Evolutionary conservation across 2,888 invertebrate genomes (phyloP).

Genomic region (Rotaria macrura): DNA sequence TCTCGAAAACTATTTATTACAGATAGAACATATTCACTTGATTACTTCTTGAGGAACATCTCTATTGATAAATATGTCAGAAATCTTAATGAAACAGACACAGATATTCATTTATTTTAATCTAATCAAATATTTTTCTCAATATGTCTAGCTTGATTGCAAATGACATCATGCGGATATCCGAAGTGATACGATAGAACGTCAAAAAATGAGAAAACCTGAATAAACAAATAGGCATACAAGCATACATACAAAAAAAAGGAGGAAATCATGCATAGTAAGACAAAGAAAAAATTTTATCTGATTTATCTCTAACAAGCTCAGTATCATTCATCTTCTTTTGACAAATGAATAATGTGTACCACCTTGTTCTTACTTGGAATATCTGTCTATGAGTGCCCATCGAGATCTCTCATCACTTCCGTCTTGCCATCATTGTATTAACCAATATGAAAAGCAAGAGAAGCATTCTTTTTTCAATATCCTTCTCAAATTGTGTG

Average conservation of each 20-base stretch:
- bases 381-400: not conserved
- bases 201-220: not conserved
- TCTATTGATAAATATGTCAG: too few relatives aligned
- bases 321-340: not conserved
- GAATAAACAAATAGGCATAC: not conserved
- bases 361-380: not conserved
- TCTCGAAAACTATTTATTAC: too few relatives aligned
- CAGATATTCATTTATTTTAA: too few relatives aligned
- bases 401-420: not conserved
- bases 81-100: too few relatives aligned
- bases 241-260: not conserved
- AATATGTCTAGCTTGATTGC: not conserved
- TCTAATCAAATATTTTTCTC: not conserved
- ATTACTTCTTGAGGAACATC: too few relatives aligned
- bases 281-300: not conserved
- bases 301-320: conserved; percentile 15
- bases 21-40: too few relatives aligned
- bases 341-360: conserved; percentile 8
- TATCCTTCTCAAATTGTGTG: not conserved
- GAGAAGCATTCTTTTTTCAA: not conserved
- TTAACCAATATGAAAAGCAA: not conserved
- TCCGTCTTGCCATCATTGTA: conserved; percentile 8
- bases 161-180: not conserved
- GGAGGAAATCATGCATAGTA: not conserved
- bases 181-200: not conserved